Conservation (phyloP, 2,888 invertebrate genomes). For the Hypolimnas misippus region DNA sequence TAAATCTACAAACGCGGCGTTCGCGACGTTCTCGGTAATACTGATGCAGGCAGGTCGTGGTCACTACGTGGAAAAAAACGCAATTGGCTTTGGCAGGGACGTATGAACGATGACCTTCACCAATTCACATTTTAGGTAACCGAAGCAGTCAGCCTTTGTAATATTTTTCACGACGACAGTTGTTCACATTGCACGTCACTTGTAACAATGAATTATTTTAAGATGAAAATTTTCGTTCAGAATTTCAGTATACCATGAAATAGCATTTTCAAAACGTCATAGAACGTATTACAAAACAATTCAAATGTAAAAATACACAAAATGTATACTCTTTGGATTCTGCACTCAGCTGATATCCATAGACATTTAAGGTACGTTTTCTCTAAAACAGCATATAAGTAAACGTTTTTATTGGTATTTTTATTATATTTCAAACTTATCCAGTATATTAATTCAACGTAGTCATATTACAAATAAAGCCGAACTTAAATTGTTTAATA, state of each 20-base stretch:
- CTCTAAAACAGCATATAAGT: conserved; percentile 5
- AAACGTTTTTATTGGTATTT: neutral
- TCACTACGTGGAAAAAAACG: conserved; percentile 45
- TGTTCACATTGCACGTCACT: conserved; percentile 14
- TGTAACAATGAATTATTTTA: neutral
- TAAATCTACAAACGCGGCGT: conserved; percentile 47
- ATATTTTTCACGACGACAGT: conserved; percentile 9
- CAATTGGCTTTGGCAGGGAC: conserved; percentile 49
- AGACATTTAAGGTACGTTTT: conserved; percentile 37
- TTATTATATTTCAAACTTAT: neutral
- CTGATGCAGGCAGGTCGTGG: conserved; percentile 33
- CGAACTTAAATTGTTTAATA: neutral
- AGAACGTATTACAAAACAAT: conserved; percentile 14
- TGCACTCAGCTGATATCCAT: conserved; percentile 40
- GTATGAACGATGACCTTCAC: conserved; percentile 56
- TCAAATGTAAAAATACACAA: conserved; percentile 21
- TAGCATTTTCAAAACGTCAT: conserved; percentile 1
- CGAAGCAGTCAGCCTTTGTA: conserved; percentile 26
- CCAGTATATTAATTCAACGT: neutral
- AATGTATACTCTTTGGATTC: conserved; percentile 29
- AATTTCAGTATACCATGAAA: neutral
- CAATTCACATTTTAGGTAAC: conserved; percentile 78
- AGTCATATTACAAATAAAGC: neutral
- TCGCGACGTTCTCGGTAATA: conserved; percentile 40
- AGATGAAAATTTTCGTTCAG: conserved; percentile 2